Conservation (phyloP, 2,113 vertebrate species). For the Delphinus delphis region DNA sequence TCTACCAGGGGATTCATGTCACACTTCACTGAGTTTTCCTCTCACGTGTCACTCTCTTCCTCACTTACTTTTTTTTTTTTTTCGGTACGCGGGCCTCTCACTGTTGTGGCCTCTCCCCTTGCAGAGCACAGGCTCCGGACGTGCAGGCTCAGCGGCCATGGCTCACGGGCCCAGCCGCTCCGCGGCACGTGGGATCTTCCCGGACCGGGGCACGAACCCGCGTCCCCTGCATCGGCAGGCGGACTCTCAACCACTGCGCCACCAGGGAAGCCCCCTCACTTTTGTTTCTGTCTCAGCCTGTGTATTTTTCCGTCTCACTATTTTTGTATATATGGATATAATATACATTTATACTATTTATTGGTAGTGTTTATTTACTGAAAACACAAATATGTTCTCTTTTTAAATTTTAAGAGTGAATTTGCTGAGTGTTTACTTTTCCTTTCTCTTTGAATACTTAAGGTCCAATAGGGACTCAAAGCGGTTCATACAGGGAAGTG, state of each 20-base stretch:
- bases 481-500: background rate
- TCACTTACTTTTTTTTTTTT: background rate
- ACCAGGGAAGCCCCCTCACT: background rate
- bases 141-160: no score
- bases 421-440: background rate
- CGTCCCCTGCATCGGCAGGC: no score
- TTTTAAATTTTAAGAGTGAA: background rate
- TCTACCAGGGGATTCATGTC: background rate
- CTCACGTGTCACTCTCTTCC: background rate
- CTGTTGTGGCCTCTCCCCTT: no score
- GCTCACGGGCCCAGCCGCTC: no score
- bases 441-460: background rate
- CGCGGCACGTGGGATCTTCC: no score
- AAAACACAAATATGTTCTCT: background rate
- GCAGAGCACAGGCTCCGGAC: no score
- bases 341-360: background rate
- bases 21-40: background rate
- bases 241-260: no score
- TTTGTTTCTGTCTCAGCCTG: background rate
- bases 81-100: no score
- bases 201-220: no score
- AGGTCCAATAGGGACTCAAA: fast-evolving
- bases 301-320: background rate
- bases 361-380: background rate
- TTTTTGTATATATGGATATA: background rate